Evolutionary conservation across 2,888 invertebrate genomes (phyloP), one percentile per base, ranked within the genome.

Genomic region (Drosophila vallismaia): DNA sequence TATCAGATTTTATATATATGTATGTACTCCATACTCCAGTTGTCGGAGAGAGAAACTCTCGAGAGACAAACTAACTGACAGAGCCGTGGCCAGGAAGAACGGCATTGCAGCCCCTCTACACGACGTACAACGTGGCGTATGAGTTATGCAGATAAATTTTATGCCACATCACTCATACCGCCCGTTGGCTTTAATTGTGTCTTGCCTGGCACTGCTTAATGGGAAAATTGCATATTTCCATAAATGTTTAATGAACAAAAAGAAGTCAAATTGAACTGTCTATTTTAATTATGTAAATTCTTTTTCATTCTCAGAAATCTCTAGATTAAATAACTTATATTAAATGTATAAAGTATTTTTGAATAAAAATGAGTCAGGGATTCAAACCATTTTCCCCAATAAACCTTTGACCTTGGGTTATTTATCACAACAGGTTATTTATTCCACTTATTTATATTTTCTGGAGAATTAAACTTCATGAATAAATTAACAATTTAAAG

Each of bases 131-230:
- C 81, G 71, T 75, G 87, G 70, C 88, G 73, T 80, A 84, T 88
- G 84, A 83, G 87, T 71, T 74, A 74, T 73, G 68, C 63, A 57
- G 67, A 86, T 77, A 69, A 67, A 84, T 88, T 86, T 57, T 62
- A 74, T 63, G 68, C 60, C 72, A 71, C 67, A 83, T 86, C 74
- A 86, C 71, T 80, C 78, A 86, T 84, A 68, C 49, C 76, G 51
- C 57, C 49, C 57, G 53, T 56, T 51, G 19, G 66, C 67, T 79
- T 80, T 86, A 88, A 83, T 83, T 75, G 71, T 56, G 62, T 46
- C 67, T 40, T 55, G 40, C 40, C 26, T 31, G 29, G 8, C n/a
- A 24, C 40, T 36, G 45, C 58, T 63, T 56, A 56, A 71, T 71
- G 36, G 48, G 36, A 51, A 57, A 40, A 38, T 28, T 24, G 0